Base-by-base conservation (phyloP, 2,888 invertebrate genomes). In the Pecten maximus region DNA sequence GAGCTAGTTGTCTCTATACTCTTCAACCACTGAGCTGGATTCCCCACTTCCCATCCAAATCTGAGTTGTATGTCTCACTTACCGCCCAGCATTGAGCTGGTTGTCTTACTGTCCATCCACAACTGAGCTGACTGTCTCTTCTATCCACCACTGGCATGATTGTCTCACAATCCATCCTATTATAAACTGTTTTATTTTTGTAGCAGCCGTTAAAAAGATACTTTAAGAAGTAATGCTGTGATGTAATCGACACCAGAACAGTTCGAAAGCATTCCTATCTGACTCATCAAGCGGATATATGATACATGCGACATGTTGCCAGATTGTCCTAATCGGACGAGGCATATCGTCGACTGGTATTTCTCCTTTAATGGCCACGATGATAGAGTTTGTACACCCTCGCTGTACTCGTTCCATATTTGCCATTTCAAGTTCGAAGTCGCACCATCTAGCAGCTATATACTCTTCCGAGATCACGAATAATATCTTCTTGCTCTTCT, bases 361-460 rank as follows among this genome's bases (percentile, higher is more conserved):
- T 28, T 74, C 74, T 1, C 74, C 74, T 74, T 74, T 74, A 74
- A 74, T 74, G 35, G 74, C 74, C 28, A 74, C 74, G 12, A 74
- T 74, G 35, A 74, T 74, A 10, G 74, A 74, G 35, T 74, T 74
- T 10, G 74, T 74, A 74, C 74, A 28, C 6, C 74, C 74, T 74
- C 74, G 74, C 74, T 74, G 74, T 28, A 74, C 74, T 10, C 74
- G 28, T 35, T 74, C 74, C 74, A 74, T 74, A 35, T 74, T 74
- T 2, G 74, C 74, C 28, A 74, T 74, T 74, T 74, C 74, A 74
- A 74, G 74, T 74, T 74, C 74, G 35, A 74, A 74, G 74, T 74
- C 74, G 35, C 74, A 74, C 74, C 74, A 74, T 35, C 74, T 35
- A 0, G 74, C 74, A 74, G 6, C 8, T 1, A 74, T 74, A 74